phyloP scores from a whole-genome alignment of 2,113 vertebrate species.

The Urocolius indicus region DNA sequence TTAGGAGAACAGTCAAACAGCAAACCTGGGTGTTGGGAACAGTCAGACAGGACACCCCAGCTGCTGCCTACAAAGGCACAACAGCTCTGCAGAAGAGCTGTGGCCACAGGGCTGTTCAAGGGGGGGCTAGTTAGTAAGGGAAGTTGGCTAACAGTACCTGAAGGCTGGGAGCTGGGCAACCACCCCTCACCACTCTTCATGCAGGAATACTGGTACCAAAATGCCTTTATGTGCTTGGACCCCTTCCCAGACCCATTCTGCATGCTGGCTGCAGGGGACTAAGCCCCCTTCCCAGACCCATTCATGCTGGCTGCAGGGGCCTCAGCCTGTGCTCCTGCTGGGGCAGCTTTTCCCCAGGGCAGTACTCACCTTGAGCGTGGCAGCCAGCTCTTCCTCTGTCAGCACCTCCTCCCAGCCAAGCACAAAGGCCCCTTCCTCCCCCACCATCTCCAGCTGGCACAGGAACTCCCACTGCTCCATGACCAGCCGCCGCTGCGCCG shows the following conservation, averaged over 20 bases:
- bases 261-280: not conserved
- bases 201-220: fast-evolving
- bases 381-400: slow-evolving; percentile 86
- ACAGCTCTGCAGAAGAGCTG: not conserved
- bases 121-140: not conserved
- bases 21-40: not conserved
- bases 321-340: not conserved
- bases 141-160: not conserved
- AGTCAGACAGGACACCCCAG: not conserved
- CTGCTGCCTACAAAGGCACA: not conserved
- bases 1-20: not conserved
- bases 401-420: slow-evolving; percentile 86
- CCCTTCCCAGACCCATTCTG: not conserved
- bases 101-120: not conserved
- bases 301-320: not conserved
- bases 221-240: not conserved
- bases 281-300: no score
- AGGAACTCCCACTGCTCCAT: slow-evolving; percentile 85
- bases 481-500: slow-evolving; percentile 73
- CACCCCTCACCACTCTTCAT: fast-evolving
- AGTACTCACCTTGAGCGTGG: slow-evolving; percentile 85
- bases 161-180: not conserved
- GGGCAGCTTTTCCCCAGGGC: not conserved
- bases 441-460: slow-evolving; percentile 82
- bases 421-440: slow-evolving; percentile 86